Evolutionary conservation across 64 coral and sea anemone genomes (phyloP), one percentile per base, ranked within the genome.

Genomic region (Stichodactyla helianthus): DNA sequence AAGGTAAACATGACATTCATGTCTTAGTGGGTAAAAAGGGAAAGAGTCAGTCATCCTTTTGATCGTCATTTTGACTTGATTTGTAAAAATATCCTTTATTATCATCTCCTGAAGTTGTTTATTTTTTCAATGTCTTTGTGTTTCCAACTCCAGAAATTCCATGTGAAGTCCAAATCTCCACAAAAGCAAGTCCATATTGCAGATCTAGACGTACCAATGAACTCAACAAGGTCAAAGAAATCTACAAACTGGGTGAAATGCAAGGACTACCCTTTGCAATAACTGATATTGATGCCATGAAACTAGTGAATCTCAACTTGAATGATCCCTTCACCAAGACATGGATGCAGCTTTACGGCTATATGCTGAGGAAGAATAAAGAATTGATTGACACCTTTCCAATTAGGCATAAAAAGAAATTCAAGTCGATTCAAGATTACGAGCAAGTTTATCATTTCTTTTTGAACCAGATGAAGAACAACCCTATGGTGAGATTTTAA

Each of bases 211-310:
- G 94, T 44, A 19, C 51, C 15, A 87, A 90, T 60, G 86, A 87
- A 7, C 84, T 97, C 7, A 56, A 18, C 12, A 77, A 87, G 16
- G 27, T 63, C 15, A 82, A 89, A 53, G 55, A 56, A 57, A 79
- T 97, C 27, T 97, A 97, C 88, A 97, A 97, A 55, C 85, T 97
- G n/a, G 94, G 94, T 17, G 82, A 87, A 60, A 68, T 90, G 6
- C 22, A 55, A 0, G 54, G 82, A 44, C 85, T 97, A 10, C 94
- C 94, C 0, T 97, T 97, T 54, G 81, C 91, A 16, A 50, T 93
- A 17, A 82, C 79, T 80, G 91, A 90, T 51, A 97, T 97, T 19
- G 64, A 89, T 6, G 68, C 88, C 0, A 74, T 56, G 80, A 11
- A 54, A 10, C 63, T 93, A 19, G 50, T 97, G 1, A 92, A 92